Conservation (phyloP, 2,888 invertebrate species). For the Lycocerus yunnanus region DNA sequence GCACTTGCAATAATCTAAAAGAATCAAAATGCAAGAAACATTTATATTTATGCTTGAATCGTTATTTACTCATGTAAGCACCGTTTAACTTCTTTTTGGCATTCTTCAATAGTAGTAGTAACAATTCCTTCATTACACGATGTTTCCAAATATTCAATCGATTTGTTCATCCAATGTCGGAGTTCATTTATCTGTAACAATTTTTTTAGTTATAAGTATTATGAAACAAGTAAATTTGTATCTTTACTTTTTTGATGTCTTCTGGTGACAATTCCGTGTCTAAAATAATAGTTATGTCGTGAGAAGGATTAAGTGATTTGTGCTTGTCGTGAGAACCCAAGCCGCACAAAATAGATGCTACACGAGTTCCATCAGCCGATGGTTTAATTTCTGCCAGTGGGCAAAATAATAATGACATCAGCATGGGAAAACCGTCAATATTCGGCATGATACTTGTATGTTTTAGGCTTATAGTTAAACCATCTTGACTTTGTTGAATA, state of each 20-base stretch:
- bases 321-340: constrained; percentile 68
- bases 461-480: constrained; percentile 64
- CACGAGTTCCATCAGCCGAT: constrained; percentile 63
- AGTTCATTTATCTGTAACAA: constrained; percentile 71
- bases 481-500: constrained; percentile 61
- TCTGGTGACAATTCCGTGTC: constrained; percentile 76
- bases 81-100: constrained; percentile 57
- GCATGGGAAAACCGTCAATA: constrained; percentile 78
- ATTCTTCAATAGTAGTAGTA: constrained; percentile 49
- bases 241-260: constrained; percentile 53
- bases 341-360: constrained; percentile 83
- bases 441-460: constrained; percentile 90
- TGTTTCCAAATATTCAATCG: constrained; percentile 59
- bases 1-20: constrained; percentile 54
- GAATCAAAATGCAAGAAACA: neutral
- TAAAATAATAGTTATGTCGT: constrained; percentile 81
- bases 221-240: constrained; percentile 3
- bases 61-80: constrained; percentile 55
- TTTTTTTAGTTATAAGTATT: neutral
- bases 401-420: constrained; percentile 81
- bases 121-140: constrained; percentile 46
- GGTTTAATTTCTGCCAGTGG: constrained; percentile 80
- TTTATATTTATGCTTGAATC: constrained; percentile 11
- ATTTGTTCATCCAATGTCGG: constrained; percentile 72
- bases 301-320: constrained; percentile 73